Conservation (phyloP, 2,888 invertebrate species). For the Aleiodes testaceus region DNA sequence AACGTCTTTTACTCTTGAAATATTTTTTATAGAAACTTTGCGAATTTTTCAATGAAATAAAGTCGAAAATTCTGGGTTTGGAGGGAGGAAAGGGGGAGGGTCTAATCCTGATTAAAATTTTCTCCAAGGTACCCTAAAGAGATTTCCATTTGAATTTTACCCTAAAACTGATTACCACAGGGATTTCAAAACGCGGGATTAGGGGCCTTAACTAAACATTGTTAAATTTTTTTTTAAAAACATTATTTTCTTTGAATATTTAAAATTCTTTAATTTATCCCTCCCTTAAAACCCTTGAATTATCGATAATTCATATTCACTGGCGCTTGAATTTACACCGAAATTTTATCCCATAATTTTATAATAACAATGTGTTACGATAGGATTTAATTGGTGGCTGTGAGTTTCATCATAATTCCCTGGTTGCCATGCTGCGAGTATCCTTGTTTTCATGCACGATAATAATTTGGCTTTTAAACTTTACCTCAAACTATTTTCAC, state of each 20-base stretch:
- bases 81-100: conserved; percentile 10
- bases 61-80: neutral
- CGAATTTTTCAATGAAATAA: no score
- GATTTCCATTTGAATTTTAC: conserved; percentile 54
- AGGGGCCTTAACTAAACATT: conserved; percentile 19
- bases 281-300: no score
- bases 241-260: no score
- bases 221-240: neutral
- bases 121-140: conserved; percentile 54
- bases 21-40: neutral
- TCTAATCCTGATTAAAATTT: conserved; percentile 43
- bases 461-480: conserved; percentile 41
- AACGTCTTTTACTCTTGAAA: no score
- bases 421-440: neutral
- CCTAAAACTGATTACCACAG: conserved; percentile 53
- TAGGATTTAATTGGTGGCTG: conserved; percentile 11
- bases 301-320: no score
- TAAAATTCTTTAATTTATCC: no score
- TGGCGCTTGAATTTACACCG: no score
- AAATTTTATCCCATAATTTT: no score
- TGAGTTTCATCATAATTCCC: conserved; percentile 19
- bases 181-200: conserved; percentile 50
- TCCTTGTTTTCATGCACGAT: conserved; percentile 16
- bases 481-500: conserved; percentile 1
- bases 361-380: neutral